phyloP scores from a whole-genome alignment of 2,797 vertebrate species.

The Leuciscus waleckii region DNA sequence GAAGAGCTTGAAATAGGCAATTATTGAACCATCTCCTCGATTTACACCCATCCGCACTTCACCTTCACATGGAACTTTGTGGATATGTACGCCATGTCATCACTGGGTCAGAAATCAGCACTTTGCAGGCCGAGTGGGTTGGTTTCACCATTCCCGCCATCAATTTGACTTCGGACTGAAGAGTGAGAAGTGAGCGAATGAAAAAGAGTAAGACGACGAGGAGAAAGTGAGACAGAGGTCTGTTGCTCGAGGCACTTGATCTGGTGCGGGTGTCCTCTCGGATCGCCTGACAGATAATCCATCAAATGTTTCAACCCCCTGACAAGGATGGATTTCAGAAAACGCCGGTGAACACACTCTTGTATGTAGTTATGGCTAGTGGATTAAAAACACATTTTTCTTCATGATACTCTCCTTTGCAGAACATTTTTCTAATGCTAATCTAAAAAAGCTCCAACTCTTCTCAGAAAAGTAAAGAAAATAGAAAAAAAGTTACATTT shows the following conservation, averaged over 20 bases:
- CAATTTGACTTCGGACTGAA: constrained; percentile 7
- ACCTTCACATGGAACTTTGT: constrained; percentile 32
- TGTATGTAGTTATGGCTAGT: constrained; percentile 38
- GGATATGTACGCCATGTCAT: constrained; percentile 19
- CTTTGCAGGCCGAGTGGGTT: background rate
- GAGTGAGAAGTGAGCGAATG: background rate
- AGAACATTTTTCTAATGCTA: constrained; percentile 12
- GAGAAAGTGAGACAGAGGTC: constrained; percentile 40
- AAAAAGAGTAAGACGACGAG: constrained; percentile 36
- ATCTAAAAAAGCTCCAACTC: too few relatives aligned
- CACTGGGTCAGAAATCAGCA: constrained; percentile 3
- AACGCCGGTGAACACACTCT: constrained; percentile 30
- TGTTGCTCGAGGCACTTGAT: constrained; percentile 71
- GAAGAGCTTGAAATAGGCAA: constrained; percentile 88
- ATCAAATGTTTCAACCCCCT: constrained; percentile 79
- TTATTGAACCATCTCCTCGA: constrained; percentile 83
- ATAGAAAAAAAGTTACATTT: background rate
- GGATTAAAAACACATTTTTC: constrained; percentile 41
- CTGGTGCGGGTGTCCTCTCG: constrained; percentile 73
- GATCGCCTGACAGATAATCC: constrained; percentile 80
- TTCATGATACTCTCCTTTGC: background rate
- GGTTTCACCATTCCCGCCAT: background rate
- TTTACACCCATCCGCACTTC: constrained; percentile 67
- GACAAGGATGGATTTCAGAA: constrained; percentile 74
- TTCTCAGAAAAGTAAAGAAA: background rate